These are phyloP conservation scores for Phainopepla nitens DNA, from an alignment of 2,113 vertebrate species.

Conservation along the genomic window DNA sequence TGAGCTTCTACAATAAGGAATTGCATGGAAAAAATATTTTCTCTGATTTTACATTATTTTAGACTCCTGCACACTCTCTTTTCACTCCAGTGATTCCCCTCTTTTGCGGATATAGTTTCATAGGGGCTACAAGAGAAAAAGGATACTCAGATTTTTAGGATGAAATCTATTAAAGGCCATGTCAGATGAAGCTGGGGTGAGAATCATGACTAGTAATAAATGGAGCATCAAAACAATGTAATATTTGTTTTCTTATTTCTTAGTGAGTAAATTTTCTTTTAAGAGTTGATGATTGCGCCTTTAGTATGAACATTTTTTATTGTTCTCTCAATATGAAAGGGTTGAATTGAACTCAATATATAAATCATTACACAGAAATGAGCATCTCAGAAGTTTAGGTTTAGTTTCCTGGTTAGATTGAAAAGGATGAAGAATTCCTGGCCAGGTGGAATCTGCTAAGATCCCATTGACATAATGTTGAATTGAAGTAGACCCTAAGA, in stretches of 20 bases:
- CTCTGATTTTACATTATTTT: background rate
- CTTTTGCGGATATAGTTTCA: background rate
- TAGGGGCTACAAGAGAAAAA: background rate
- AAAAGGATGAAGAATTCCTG: background rate
- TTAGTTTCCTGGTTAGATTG: background rate
- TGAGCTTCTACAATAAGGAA: background rate
- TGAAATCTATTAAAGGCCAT: background rate
- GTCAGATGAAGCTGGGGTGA: background rate
- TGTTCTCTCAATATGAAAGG: background rate
- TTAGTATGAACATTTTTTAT: background rate
- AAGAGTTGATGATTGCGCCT: background rate
- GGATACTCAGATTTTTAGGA: background rate
- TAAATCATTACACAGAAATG: background rate
- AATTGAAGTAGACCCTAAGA: background rate
- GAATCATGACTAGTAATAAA: background rate
- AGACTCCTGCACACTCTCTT: background rate
- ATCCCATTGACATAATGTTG: fast-evolving
- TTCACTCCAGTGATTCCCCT: background rate
- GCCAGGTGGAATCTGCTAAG: background rate
- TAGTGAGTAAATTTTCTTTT: background rate
- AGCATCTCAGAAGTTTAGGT: background rate
- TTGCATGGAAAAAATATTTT: background rate
- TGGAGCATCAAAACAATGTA: background rate
- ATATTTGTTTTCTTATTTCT: background rate
- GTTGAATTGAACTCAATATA: background rate